These are phyloP conservation scores for Turdus rufiventris DNA, from an alignment of 2,113 vertebrate species.

Conservation along the genomic window DNA sequence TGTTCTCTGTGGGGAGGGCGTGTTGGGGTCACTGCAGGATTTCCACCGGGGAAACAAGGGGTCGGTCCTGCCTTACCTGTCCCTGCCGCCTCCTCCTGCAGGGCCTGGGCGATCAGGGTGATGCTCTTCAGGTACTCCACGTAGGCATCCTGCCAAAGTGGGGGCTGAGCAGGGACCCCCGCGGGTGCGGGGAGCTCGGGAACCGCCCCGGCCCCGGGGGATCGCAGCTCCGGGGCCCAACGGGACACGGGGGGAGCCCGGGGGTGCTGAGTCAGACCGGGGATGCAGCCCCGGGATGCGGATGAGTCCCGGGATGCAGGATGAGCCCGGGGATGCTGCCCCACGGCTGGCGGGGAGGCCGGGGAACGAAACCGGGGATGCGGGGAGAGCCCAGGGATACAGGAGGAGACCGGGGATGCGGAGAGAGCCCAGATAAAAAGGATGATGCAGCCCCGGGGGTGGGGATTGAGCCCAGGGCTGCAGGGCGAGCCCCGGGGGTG, in stretches of 20 bases:
- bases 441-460: neutral
- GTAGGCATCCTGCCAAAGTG: conserved; percentile 83
- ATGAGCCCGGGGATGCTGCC: neutral
- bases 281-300: too few relatives aligned
- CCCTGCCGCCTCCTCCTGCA: conserved; percentile 78
- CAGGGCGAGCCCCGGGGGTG: neutral
- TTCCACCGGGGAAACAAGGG: neutral
- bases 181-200: neutral
- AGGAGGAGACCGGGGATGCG: neutral
- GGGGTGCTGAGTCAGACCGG: neutral
- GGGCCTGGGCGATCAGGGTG: conserved; percentile 82
- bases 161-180: neutral
- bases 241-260: neutral
- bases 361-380: neutral
- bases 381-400: neutral
- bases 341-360: neutral
- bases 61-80: conserved; percentile 63
- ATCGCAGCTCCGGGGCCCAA: neutral
- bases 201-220: accelerated
- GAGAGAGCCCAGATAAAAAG: too few relatives aligned
- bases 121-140: conserved; percentile 87
- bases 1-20: conserved; percentile 44
- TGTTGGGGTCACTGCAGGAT: neutral
- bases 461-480: neutral
- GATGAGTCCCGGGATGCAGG: neutral